Evolutionary conservation across 2,113 vertebrate genomes (phyloP).

Genomic region (Osmerus eperlanus): DNA sequence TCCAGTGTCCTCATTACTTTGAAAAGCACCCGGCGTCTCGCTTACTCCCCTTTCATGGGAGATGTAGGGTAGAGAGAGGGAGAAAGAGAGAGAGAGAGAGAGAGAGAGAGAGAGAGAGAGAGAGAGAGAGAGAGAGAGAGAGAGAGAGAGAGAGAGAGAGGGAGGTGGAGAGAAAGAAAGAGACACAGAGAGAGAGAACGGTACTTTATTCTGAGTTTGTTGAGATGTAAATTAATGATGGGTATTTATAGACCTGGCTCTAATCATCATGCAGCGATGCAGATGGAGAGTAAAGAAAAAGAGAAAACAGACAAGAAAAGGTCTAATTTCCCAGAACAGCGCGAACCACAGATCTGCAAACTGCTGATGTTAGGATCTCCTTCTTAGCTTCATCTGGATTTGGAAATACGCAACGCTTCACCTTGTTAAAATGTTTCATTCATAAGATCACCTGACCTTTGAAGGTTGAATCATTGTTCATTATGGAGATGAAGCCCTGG

Average conservation of each 20-base stretch:
- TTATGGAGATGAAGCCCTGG: constrained; percentile 26
- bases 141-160: background rate
- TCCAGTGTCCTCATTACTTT: too few species aligned
- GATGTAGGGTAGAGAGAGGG: background rate
- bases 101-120: background rate
- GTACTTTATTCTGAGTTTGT: constrained; percentile 39
- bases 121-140: background rate
- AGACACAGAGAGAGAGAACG: background rate
- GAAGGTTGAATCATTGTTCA: constrained; percentile 47
- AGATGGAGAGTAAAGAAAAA: constrained; percentile 26
- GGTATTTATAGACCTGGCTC: constrained; percentile 56
- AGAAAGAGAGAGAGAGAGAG: background rate
- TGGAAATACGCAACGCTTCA: background rate
- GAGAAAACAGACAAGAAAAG: constrained; percentile 49
- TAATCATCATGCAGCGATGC: constrained; percentile 49
- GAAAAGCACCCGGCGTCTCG: too few species aligned
- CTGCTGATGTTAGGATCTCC: too few species aligned
- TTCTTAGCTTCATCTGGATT: background rate
- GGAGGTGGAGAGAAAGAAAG: background rate
- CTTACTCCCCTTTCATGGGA: background rate
- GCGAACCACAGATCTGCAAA: constrained; percentile 43
- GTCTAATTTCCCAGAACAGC: constrained; percentile 58
- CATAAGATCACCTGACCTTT: constrained; percentile 15
- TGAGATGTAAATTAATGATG: constrained; percentile 56
- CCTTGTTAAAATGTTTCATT: constrained; percentile 15